phyloP scores from a whole-genome alignment of 2,888 invertebrate species.

The Masnerella sp. region DNA sequence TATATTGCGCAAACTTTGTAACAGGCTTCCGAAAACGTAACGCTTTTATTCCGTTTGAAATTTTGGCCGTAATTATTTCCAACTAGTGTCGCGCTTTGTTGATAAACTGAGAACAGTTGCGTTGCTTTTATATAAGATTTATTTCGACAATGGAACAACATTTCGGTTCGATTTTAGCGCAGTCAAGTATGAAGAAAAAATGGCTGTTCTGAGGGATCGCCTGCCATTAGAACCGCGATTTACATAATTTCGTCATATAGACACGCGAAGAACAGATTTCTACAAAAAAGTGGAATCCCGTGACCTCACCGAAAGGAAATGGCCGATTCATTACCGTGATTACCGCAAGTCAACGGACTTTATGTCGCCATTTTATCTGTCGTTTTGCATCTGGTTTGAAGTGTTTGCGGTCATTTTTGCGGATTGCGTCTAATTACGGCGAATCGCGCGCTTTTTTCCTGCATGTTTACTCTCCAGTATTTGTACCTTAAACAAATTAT shows the following conservation, averaged over 20 bases:
- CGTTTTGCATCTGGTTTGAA: neutral
- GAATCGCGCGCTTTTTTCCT: no score
- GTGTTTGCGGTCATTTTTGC: neutral
- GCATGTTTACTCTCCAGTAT: no score
- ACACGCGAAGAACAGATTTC: constrained; percentile 28
- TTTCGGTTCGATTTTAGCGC: neutral
- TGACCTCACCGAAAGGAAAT: constrained; percentile 24
- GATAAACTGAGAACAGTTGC: constrained; percentile 16
- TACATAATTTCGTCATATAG: constrained; percentile 37
- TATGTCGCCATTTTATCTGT: constrained; percentile 17
- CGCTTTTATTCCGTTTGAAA: constrained; percentile 18
- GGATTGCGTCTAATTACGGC: no score
- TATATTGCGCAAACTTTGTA: constrained; percentile 22
- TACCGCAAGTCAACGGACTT: constrained; percentile 11
- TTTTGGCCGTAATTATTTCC: constrained; percentile 16
- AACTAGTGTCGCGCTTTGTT: constrained; percentile 17
- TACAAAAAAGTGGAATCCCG: constrained; percentile 21
- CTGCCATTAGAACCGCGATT: constrained; percentile 29
- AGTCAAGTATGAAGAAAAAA: constrained; percentile 18
- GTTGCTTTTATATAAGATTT: no score
- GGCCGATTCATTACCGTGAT: constrained; percentile 23
- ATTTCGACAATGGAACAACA: no score
- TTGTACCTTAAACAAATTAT: constrained; percentile 13
- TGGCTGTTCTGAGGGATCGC: constrained; percentile 15
- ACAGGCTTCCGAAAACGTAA: constrained; percentile 16